Evolutionary conservation across 23 tunicate genomes (phyloP).

Genomic region (Corella eumyota): DNA sequence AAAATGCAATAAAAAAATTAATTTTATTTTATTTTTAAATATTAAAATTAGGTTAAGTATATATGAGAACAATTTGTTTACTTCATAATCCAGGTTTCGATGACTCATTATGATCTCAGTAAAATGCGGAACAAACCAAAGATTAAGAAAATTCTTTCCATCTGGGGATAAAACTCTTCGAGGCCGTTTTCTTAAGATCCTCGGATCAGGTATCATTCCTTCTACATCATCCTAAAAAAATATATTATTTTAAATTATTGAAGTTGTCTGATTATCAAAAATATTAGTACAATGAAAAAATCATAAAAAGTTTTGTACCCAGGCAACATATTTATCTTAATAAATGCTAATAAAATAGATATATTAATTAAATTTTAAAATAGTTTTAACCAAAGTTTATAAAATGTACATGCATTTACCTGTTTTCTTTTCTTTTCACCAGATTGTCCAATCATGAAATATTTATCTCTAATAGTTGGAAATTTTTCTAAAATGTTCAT

Average conservation of each 20-base stretch:
- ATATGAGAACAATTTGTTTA: constrained; percentile 1
- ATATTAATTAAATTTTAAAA: no score
- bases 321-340: no score
- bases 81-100: constrained; percentile 54
- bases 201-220: constrained; percentile 70
- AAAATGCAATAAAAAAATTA: no score
- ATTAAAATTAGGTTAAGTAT: no score
- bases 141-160: constrained; percentile 63
- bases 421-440: constrained; percentile 60
- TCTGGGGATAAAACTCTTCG: constrained; percentile 70
- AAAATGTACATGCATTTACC: no score
- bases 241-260: neutral
- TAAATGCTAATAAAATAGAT: no score
- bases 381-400: no score
- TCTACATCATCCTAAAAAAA: constrained; percentile 53
- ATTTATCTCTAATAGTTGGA: constrained; percentile 34
- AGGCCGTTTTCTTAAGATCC: constrained; percentile 48
- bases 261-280: neutral
- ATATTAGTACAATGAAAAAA: no score
- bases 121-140: constrained; percentile 86
- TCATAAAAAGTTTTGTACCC: no score
- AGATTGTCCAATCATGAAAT: constrained; percentile 46
- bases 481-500: constrained; percentile 32
- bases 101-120: constrained; percentile 42
- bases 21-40: no score